Percentiles rank a stretch among this genome's conserved stretches.
Conservation (phyloP, 2,797 vertebrate species). For the Eupleurogrammus muticus region DNA sequence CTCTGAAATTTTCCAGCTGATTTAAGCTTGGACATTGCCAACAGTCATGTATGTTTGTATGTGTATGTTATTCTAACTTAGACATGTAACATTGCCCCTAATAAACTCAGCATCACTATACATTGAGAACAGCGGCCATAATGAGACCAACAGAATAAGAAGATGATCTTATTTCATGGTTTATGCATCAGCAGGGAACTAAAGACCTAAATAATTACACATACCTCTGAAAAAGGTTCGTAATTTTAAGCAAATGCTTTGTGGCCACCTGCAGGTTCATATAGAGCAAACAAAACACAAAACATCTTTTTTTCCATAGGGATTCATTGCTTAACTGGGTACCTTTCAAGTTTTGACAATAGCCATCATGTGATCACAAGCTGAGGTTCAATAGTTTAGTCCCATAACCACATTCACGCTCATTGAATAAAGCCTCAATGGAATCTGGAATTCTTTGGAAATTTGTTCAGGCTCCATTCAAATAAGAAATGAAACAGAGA, state of each 20-base stretch:
- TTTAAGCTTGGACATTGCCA: neutral
- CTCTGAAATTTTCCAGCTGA: neutral
- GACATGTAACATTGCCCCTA: conserved; percentile 6
- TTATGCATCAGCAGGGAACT: too few relatives aligned
- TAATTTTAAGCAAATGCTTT: neutral
- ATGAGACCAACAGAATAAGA: neutral
- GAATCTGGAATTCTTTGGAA: conserved; percentile 6
- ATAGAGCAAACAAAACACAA: neutral
- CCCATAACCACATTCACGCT: conserved; percentile 9
- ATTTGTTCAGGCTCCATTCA: conserved; percentile 7
- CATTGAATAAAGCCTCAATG: neutral
- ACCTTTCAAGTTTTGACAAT: neutral
- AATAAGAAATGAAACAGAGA: conserved; percentile 5
- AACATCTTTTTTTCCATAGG: neutral
- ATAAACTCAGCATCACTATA: conserved; percentile 16
- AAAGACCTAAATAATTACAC: too few relatives aligned
- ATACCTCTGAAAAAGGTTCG: too few relatives aligned
- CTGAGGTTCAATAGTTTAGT: neutral
- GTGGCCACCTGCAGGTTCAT: neutral
- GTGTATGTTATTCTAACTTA: neutral
- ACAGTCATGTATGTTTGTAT: neutral
- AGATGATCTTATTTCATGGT: too few relatives aligned
- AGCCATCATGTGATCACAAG: neutral
- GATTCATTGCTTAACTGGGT: neutral
- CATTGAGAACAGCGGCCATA: conserved; percentile 24